Base-by-base conservation (phyloP, 2,888 invertebrate genomes). In the Argyresthia albistria region DNA sequence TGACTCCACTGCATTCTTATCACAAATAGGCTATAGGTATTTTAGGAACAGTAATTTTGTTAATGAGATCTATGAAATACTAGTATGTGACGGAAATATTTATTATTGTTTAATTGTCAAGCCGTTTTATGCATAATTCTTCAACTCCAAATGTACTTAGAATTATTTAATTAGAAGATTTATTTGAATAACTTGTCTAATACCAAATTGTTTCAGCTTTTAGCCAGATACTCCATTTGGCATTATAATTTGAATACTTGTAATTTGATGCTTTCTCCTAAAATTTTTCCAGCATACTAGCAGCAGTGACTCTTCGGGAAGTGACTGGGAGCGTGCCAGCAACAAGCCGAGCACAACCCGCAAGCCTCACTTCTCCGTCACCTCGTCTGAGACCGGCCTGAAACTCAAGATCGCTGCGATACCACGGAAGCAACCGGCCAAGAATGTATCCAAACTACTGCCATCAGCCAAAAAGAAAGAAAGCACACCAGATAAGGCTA, bases 331-430 rank as follows among this genome's bases (percentile, higher is more conserved):
- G 65, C 82, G 83, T 58, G 68, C 76, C 1, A 69, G 74, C 51
- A 63, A 69, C 35, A 83, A 82, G 59, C 77, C 77, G 58, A 67
- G 66, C 54, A 65, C 73, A 42, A 65, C 71, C 43, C 69, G 67
- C 47, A 87, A 87, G 60, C 75, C 86, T 50, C 90, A 90, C 64
- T 91, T 91, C 70, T 90, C 90, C 9, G 90, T 91, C 36, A 91
- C 90, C 45, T 90, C 89, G 55, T 88, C 90, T 69, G 90, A 90
- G 46, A 89, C 90, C 46, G 90, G 90, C 15, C 67, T 91, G 52
- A 89, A 90, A 57, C 78, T 91, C 50, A 91, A 90, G 62, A 90
- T 91, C 54, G 90, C 90, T 58, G 90, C 90, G 45, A 89, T 91
- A 56, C 89, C 88, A 48, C 65, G 76, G 48, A 89, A 70, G 67